A percentile compares a stretch with the other conserved stretches of the same genome.
Conservation (phyloP, 2,113 vertebrate species). For the Lepisosteus oculatus region DNA sequence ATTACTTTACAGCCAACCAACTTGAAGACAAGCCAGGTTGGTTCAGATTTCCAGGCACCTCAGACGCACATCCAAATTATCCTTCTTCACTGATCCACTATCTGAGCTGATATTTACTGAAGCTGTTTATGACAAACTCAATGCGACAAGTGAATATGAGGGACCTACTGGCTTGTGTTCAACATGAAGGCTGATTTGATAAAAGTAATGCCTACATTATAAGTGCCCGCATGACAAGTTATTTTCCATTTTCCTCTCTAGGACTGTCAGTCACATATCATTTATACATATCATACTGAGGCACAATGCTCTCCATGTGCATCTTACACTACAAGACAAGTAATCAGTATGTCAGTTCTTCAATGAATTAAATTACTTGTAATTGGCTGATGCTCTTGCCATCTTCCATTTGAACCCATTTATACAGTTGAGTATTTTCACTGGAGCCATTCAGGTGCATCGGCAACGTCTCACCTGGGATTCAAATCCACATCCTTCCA, state of each 20-base stretch:
- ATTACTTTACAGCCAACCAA: constrained; percentile 23
- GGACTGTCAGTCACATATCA: background rate
- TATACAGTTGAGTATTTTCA: no score
- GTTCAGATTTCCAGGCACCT: background rate
- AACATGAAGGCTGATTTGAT: background rate
- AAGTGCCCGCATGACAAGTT: background rate
- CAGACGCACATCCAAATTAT: background rate
- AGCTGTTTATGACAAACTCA: background rate
- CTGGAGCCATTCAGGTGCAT: no score
- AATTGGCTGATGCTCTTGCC: no score
- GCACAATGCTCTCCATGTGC: no score
- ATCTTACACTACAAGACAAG: no score
- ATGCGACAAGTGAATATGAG: background rate
- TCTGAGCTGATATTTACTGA: background rate
- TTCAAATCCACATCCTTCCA: no score
- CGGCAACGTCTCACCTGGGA: no score
- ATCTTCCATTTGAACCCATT: no score
- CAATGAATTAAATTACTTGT: no score
- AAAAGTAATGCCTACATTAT: background rate
- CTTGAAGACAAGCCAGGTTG: constrained; percentile 23
- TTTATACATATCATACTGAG: no score
- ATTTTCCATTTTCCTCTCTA: background rate
- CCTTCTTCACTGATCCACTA: background rate
- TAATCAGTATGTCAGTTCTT: no score
- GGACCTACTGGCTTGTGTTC: background rate